A percentile compares a stretch with the other conserved stretches of the same genome.
Conservation (phyloP, 2,797 vertebrate species). For the Thamnophis elegans region DNA sequence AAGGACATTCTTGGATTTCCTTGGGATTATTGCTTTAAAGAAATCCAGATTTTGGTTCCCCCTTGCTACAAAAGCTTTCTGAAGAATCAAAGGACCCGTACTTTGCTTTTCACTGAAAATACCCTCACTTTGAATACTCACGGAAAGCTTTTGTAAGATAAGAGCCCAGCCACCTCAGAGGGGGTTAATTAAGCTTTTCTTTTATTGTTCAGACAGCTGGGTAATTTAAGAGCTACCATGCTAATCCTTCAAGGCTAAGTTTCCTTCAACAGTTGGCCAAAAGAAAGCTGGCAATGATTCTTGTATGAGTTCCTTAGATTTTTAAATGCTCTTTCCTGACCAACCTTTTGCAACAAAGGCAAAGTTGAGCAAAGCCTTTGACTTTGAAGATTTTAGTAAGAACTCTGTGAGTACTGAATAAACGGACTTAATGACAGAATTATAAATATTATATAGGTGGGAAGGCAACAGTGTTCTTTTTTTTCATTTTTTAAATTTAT, state of each 20-base stretch:
- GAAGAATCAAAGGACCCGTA: background rate
- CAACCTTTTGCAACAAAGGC: background rate
- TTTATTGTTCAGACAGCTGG: slow-evolving; percentile 8
- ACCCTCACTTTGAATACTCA: background rate
- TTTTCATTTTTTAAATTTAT: no score
- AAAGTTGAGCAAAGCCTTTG: background rate
- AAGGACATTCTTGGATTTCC: background rate
- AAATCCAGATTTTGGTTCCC: background rate
- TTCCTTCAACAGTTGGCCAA: background rate
- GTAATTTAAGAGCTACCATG: background rate
- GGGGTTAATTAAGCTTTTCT: background rate
- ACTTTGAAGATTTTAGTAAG: background rate
- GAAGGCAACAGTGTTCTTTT: no score
- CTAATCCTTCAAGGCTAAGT: background rate
- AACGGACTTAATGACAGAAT: background rate
- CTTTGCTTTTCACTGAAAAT: background rate
- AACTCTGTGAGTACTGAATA: background rate
- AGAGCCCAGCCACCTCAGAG: background rate
- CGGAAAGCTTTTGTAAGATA: background rate
- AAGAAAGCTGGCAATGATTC: background rate
- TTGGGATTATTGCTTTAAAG: background rate
- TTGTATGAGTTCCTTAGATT: background rate
- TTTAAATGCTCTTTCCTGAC: background rate
- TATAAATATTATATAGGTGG: background rate
- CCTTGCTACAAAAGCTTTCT: background rate